Base-by-base conservation (phyloP, 2,113 vertebrate species). In the Ciconia maguari region DNA sequence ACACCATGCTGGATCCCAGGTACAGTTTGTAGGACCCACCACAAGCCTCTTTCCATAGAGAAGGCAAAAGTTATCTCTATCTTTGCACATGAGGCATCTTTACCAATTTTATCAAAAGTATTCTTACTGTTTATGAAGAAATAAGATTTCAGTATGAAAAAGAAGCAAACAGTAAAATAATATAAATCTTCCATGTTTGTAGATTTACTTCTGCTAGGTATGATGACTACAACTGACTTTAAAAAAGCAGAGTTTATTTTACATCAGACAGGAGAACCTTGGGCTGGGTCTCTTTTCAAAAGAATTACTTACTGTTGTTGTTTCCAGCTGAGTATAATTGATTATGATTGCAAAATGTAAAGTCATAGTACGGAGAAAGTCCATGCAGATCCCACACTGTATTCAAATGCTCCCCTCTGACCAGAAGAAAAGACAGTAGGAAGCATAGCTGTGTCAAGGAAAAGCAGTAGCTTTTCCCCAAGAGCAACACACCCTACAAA, bases 21-120 rank as follows among this genome's bases (percentile, higher is more conserved):
- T 36, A 25, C 42, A 48, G 69, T 5, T 38, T 1, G 0, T 13
- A 34, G 49, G 55, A 62, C 25, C 8, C 62, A 51, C 5, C 57
- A 15, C 29, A 13, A 46, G 11, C 25, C 10, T 11, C 2, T 0
- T 21, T 22, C 69, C 48, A 30, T 1, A 36, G 4, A 21, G 32
- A 27, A 42, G 4, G 51, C 13, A 76, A 6, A n/a, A 66, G 30
- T 6, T 15, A 2, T 5, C 42, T 34, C 17, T 29, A 1, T 10
- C 25, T 70, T 42, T 49, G 11, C 24, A 49, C 30, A 12, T 8
- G 13, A 57, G 11, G 22, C 12, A 22, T 1, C 2, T 6, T 46
- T 25, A 66, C 27, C 1, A 29, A 25, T 25, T 48, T 80, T 11
- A 44, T 9, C 34, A 9, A 5, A 57, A 80, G 6, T 10, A 15